phyloP scores from a whole-genome alignment of 2,888 invertebrate species.

The Cylloceria caligata region DNA sequence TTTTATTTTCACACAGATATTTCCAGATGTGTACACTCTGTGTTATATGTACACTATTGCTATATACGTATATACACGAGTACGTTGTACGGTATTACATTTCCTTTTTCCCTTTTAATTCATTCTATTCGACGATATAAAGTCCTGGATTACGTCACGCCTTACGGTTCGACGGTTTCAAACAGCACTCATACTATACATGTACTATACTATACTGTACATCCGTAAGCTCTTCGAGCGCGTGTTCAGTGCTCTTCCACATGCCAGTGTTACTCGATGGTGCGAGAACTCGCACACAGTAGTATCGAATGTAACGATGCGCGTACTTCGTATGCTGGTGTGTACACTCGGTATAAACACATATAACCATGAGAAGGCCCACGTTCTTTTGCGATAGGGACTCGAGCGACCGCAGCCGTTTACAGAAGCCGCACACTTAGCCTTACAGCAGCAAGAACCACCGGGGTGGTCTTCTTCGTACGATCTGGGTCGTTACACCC shows the following conservation, averaged over 20 bases:
- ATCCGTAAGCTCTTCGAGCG: slow-evolving; percentile 26
- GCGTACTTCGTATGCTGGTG: slow-evolving; percentile 1
- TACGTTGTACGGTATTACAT: too few species aligned
- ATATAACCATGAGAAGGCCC: slow-evolving; percentile 17
- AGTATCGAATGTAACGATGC: background rate
- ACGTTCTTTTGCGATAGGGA: slow-evolving; percentile 38
- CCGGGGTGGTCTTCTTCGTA: slow-evolving; percentile 39
- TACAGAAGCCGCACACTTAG: slow-evolving; percentile 43
- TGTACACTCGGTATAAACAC: slow-evolving; percentile 8
- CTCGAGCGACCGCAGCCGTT: slow-evolving; percentile 28
- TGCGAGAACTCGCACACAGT: slow-evolving; percentile 12
- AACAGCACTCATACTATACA: slow-evolving; percentile 1
- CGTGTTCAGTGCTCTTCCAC: slow-evolving; percentile 3
- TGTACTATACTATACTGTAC: background rate
- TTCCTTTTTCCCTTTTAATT: background rate
- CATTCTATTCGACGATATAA: slow-evolving; percentile 2
- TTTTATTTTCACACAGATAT: too few species aligned
- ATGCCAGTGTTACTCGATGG: background rate
- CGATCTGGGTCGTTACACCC: slow-evolving; percentile 46
- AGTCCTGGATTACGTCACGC: slow-evolving; percentile 17
- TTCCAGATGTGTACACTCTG: background rate
- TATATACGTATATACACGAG: too few species aligned
- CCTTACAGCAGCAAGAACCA: slow-evolving; percentile 26
- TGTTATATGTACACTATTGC: background rate
- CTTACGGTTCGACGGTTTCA: slow-evolving; percentile 2